These are phyloP conservation scores for Tragelaphus eurycerus DNA, from an alignment of 2,797 vertebrate genomes.

Conservation along the genomic window DNA sequence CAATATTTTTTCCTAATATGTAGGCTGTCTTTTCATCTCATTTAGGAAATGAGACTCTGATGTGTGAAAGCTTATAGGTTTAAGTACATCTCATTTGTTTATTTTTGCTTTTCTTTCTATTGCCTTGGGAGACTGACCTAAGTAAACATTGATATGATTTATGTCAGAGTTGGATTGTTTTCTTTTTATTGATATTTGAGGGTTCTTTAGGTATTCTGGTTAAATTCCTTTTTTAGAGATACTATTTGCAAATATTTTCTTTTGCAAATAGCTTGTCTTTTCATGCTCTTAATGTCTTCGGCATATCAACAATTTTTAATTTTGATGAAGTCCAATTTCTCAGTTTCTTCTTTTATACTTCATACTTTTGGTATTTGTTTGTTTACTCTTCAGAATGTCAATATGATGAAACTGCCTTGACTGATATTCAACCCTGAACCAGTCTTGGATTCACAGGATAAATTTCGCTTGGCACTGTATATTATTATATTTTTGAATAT, in stretches of 20 bases:
- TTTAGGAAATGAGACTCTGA: background rate
- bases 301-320: background rate
- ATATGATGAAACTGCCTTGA: background rate
- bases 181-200: background rate
- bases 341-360: background rate
- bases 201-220: background rate
- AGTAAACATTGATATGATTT: background rate
- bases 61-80: background rate
- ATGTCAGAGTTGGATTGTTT: background rate
- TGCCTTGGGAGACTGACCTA: background rate
- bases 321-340: background rate
- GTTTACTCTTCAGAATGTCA: background rate
- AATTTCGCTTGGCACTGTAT: background rate
- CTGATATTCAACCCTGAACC: background rate
- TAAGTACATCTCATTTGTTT: background rate
- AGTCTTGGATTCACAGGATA: background rate
- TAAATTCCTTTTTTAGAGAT: background rate
- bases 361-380: background rate
- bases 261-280: background rate
- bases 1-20: background rate
- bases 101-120: background rate
- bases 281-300: background rate
- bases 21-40: background rate
- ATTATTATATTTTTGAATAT: background rate
- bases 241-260: background rate